phyloP scores from a whole-genome alignment of 1,140 invertebrate genomes.

The Phymastichus coffea region DNA sequence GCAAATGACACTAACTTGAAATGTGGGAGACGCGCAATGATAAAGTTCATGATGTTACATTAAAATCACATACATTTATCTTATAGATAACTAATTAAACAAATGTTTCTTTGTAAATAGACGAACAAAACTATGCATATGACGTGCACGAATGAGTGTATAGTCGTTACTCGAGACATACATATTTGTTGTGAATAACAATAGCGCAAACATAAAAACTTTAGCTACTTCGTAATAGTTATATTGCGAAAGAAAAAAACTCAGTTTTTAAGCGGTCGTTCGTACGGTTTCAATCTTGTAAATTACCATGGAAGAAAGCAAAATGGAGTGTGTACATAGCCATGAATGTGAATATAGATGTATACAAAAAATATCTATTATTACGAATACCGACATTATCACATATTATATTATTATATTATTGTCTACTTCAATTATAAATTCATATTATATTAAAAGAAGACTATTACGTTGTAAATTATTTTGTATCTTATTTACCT shows the following conservation, averaged over 20 bases:
- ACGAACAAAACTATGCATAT: too few species aligned
- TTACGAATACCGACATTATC: constrained; percentile 31
- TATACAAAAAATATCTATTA: constrained; percentile 49
- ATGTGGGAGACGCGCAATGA: not conserved
- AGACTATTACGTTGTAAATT: constrained; percentile 53
- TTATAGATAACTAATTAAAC: constrained; percentile 6
- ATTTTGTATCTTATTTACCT: constrained; percentile 30
- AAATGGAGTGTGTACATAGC: constrained; percentile 51
- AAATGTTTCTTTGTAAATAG: constrained; percentile 46
- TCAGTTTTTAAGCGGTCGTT: constrained; percentile 47
- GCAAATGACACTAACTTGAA: not conserved
- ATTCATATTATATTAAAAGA: constrained; percentile 57
- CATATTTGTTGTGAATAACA: constrained; percentile 52
- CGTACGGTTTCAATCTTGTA: constrained; percentile 51
- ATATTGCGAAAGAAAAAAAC: constrained; percentile 38
- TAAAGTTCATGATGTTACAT: too few species aligned
- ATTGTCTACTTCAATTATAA: constrained; percentile 55
- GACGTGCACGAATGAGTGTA: too few species aligned
- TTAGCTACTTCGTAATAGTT: constrained; percentile 34
- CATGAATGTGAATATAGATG: constrained; percentile 57
- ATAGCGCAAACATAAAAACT: constrained; percentile 44
- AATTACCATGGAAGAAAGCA: too few species aligned
- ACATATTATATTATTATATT: constrained; percentile 47
- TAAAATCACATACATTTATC: too few species aligned
- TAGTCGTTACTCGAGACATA: too few species aligned